Evolutionary conservation across 2,797 vertebrate species (phyloP), one percentile per base, ranked within the genome.

Genomic region (Sylvia borin): DNA sequence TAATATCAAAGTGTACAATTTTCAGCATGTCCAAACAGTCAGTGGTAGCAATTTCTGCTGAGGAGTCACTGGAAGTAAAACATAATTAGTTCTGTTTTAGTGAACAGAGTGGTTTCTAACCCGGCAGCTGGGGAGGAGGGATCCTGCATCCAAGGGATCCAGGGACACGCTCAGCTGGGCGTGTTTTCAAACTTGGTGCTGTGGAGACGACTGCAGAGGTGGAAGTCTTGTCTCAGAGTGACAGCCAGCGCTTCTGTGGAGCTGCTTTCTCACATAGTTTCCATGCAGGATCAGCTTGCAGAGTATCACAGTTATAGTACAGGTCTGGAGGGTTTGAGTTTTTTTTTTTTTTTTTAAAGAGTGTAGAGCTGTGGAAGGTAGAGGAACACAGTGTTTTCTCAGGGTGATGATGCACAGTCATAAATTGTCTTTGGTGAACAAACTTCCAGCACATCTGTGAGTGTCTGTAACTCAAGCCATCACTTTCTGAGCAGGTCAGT

Each of bases 21-120:
- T 90, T 29, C 88, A 88, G 73, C 31, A 1, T 80, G 90, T 80
- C 90, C 88, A 48, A 83, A 85, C 95, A 84, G 91, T 57, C 14
- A 20, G 88, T 62, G 88, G 82, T 58, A 75, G 83, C 68, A 84
- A 75, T 78, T 88, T 89, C 76, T 83, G 10, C 40, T 51, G 88
- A 93, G 40, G 92, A 88, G n/a, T 94, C 73, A 19, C 61, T 95
- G 92, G 82, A 86, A 84, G 76, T 80, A 72, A 84, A 88, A 75
- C 2, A 5, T 40, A 58, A 78, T 84, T 85, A 81, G 57, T 68
- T 95, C 50, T 74, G 72, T 62, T 93, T 64, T 77, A 38, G 38
- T 72, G 90, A 93, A 4, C 82, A 64, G 36, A 74, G 87, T 76
- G 48, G 74, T 88, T 82, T 64, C 72, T 43, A 61, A 43, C 10